Conservation (phyloP, 2,113 vertebrate genomes). For the Chionomys nivalis region DNA sequence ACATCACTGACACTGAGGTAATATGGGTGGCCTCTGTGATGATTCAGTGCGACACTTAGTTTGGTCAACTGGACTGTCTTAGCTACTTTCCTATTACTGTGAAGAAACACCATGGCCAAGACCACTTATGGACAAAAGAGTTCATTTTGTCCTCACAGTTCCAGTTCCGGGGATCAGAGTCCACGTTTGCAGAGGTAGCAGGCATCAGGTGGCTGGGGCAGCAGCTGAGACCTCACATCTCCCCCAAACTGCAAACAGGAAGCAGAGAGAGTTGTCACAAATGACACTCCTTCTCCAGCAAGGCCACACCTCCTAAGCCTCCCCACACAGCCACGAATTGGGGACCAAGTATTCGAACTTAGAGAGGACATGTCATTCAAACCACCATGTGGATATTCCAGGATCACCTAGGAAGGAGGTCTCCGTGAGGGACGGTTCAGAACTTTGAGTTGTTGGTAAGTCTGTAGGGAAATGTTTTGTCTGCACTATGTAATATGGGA, state of each 20-base stretch:
- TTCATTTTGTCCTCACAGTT: neutral
- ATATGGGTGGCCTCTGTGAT: neutral
- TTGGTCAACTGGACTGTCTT: neutral
- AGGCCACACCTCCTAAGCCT: neutral
- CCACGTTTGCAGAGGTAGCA: neutral
- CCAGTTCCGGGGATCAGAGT: neutral
- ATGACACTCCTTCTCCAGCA: neutral
- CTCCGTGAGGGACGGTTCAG: neutral
- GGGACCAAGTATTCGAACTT: neutral
- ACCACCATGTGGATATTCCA: neutral
- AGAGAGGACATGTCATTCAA: neutral
- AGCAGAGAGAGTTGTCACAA: neutral
- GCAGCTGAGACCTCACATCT: neutral
- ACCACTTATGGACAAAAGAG: neutral
- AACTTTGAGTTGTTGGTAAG: neutral
- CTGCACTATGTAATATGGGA: neutral
- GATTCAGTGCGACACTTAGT: neutral
- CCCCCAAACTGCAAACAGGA: neutral
- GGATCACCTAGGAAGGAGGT: neutral
- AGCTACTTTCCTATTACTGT: neutral
- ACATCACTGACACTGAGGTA: neutral
- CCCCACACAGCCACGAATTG: neutral
- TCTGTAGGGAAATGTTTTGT: neutral
- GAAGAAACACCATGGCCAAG: neutral
- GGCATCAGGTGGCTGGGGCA: neutral